Base-by-base conservation (phyloP, 2,797 vertebrate species). In the Benthosema pterotum region DNA sequence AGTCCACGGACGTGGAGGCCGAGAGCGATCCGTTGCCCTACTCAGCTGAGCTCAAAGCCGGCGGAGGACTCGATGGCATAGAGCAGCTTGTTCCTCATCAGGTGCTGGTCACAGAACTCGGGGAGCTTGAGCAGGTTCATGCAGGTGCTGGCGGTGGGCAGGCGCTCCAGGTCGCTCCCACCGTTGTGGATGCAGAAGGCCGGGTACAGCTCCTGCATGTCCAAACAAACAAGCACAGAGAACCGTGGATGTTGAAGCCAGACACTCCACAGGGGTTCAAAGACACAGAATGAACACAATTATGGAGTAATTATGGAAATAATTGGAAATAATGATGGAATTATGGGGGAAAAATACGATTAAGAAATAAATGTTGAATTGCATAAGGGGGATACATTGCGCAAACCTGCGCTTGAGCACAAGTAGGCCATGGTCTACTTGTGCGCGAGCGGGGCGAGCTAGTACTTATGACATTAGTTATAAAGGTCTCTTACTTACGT, bases 101-200 rank as follows among this genome's bases (percentile, higher is more conserved):
- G 92, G 7, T 95, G 90, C 77, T 96, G 91, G 0, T 99, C 97
- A 11, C 93, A 95, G 87, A 99, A 99, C 85, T 98, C 97, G 0
- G 98, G 98, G 45, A 99, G 95, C 86, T 99, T 99, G 67, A 99
- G 93, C 75, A 99, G 94, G 91, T 99, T 99, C 98, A 99, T 99
- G 92, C 98, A 99, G 83, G 98, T 99, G 89, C 97, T 99, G 90
- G 98, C 97, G 0, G 97, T 99, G 72, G 98, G 97, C 0, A 99
- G 89, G 60, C 97, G 93, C 60, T 99, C 98, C 74, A 98, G 89
- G 85, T 99, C 97, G 0, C 81, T 92, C 56, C 98, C 97, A n/a
- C 97, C 97, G 0, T 99, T 97, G 90, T 99, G 98, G 78, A 99
- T 96, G 88, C 98, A 99, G 91, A 99, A 99, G 0, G 97, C 97